These are phyloP conservation scores for Danio jaintianensis DNA, from an alignment of 2,797 vertebrate genomes.

Conservation along the genomic window DNA sequence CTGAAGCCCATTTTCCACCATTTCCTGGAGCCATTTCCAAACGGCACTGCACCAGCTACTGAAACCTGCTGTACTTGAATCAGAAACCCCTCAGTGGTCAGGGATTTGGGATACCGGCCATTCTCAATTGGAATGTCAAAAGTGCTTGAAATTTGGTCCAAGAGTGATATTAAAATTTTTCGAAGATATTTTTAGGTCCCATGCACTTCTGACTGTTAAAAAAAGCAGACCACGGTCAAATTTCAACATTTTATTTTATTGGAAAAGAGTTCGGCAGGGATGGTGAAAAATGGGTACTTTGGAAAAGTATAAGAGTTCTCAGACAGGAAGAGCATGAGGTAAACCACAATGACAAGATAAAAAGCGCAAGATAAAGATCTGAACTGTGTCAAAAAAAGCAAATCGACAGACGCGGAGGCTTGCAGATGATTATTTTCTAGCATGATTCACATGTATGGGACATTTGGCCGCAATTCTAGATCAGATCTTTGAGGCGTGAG, in stretches of 20 bases:
- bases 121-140: not conserved
- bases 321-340: conserved; percentile 18
- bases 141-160: not conserved
- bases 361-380: conserved; percentile 29
- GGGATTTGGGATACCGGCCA: not conserved
- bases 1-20: conserved; percentile 22
- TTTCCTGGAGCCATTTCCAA: not conserved
- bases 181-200: no score
- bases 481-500: not conserved
- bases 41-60: not conserved
- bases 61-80: conserved; percentile 19
- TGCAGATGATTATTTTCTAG: not conserved
- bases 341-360: conserved; percentile 40
- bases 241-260: not conserved
- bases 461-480: not conserved
- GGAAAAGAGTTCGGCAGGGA: not conserved
- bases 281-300: not conserved
- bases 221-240: not conserved
- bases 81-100: not conserved
- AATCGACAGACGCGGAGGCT: not conserved
- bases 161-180: not conserved
- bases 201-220: not conserved
- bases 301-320: not conserved
- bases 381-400: not conserved
- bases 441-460: not conserved